phyloP scores from a whole-genome alignment of 2,113 vertebrate genomes.

The Vicugna pacos region DNA sequence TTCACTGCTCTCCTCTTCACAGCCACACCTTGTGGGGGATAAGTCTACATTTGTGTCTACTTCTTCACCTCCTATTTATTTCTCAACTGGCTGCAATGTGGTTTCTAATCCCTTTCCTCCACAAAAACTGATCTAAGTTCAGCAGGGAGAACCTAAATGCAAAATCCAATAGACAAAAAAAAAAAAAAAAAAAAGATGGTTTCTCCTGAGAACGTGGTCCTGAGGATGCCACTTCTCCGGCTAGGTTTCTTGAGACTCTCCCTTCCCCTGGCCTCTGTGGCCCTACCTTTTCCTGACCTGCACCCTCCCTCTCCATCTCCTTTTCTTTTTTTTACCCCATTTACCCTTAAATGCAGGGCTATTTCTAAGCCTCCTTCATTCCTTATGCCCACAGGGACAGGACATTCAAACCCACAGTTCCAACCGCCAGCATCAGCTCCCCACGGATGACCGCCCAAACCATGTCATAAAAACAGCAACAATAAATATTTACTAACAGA shows the following conservation, averaged over 20 bases:
- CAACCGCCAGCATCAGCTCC: not conserved
- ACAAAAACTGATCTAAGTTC: not conserved
- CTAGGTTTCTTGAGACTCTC: not conserved
- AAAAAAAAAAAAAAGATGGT: not conserved
- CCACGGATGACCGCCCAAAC: not conserved
- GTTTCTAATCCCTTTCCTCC: not conserved
- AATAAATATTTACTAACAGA: not conserved
- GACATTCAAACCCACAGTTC: not conserved
- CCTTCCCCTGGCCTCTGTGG: not conserved
- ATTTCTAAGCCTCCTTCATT: not conserved
- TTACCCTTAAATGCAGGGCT: not conserved
- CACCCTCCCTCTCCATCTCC: not conserved
- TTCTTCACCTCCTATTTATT: conserved; percentile 25
- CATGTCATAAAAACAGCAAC: not conserved
- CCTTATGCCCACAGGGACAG: not conserved
- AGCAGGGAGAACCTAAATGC: not conserved
- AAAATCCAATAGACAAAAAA: not conserved
- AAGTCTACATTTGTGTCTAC: not conserved
- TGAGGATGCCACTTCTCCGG: not conserved
- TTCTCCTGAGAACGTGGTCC: not conserved
- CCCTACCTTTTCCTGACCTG: not conserved
- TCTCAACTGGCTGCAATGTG: conserved; percentile 24
- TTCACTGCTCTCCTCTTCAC: not conserved
- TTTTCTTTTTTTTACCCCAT: not conserved
- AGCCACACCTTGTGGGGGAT: not conserved